Conservation (phyloP, 2,888 invertebrate species). For the Spodoptera picta region DNA sequence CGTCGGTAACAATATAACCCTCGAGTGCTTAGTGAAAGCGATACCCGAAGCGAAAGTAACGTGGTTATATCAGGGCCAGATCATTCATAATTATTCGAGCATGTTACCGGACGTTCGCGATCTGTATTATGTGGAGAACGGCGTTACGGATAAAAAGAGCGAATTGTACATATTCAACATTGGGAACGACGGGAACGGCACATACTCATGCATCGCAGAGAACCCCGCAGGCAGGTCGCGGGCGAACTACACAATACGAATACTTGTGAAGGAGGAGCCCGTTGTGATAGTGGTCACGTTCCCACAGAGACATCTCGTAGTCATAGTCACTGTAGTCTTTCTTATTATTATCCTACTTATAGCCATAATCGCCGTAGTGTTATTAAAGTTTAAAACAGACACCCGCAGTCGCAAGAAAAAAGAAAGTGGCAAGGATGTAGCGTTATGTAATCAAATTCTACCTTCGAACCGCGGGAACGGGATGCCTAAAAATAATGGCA, state of each 20-base stretch:
- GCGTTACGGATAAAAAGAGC: constrained; percentile 92
- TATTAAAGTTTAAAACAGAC: constrained; percentile 88
- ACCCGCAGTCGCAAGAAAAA: constrained; percentile 87
- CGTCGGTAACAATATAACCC: constrained; percentile 94
- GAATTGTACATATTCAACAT: constrained; percentile 94
- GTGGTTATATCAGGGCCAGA: constrained; percentile 95
- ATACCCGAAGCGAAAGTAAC: constrained; percentile 94
- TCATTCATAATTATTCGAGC: constrained; percentile 92
- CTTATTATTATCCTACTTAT: constrained; percentile 90
- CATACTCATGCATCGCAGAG: constrained; percentile 95
- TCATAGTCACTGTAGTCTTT: constrained; percentile 91
- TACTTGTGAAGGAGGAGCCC: constrained; percentile 92
- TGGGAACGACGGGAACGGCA: constrained; percentile 94
- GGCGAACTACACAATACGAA: constrained; percentile 94
- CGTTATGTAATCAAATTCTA: constrained; percentile 88
- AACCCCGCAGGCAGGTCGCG: constrained; percentile 94
- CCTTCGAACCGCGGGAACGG: constrained; percentile 83
- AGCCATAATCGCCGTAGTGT: constrained; percentile 90
- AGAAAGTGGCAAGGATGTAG: constrained; percentile 90
- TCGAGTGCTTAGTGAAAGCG: constrained; percentile 94
- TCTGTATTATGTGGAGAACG: constrained; percentile 92
- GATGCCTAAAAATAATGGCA: constrained; percentile 88
- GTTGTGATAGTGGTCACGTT: constrained; percentile 91
- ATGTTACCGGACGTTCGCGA: constrained; percentile 91
- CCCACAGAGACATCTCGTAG: constrained; percentile 91